Evolutionary conservation across 2,888 invertebrate species (phyloP).

Genomic region (Anthrax anthrax): DNA sequence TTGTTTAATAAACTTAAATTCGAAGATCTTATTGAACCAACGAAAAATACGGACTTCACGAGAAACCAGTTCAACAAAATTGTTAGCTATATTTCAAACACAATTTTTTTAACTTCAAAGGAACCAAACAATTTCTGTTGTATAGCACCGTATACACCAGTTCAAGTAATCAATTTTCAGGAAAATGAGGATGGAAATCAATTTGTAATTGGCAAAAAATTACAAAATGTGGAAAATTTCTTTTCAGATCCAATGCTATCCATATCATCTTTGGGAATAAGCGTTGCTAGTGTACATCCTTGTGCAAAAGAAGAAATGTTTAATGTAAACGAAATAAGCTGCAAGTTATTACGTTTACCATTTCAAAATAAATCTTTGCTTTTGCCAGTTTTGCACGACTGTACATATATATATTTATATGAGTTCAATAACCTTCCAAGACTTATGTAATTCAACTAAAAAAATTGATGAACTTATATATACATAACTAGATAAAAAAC

Average conservation of each 20-base stretch:
- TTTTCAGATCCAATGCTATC: neutral
- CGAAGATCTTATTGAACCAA: neutral
- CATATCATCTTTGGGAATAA: neutral
- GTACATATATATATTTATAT: neutral
- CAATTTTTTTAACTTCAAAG: neutral
- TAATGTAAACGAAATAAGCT: neutral
- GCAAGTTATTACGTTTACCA: neutral
- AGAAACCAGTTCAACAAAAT: neutral
- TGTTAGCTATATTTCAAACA: neutral
- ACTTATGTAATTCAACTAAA: no score
- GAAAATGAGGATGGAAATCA: neutral
- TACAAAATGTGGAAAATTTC: neutral
- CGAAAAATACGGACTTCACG: neutral
- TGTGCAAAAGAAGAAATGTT: neutral
- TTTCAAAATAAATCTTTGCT: neutral
- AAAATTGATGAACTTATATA: no score
- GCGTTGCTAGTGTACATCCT: neutral
- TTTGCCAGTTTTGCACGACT: neutral
- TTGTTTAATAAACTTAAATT: neutral
- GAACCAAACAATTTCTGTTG: conserved; percentile 4
- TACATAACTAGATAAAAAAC: no score
- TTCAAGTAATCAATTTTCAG: neutral
- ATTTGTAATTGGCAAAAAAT: neutral
- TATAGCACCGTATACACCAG: neutral
- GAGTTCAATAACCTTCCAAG: no score